These are phyloP conservation scores for Engraulis encrasicolus DNA, from an alignment of 2,113 vertebrate species.

Conservation along the genomic window DNA sequence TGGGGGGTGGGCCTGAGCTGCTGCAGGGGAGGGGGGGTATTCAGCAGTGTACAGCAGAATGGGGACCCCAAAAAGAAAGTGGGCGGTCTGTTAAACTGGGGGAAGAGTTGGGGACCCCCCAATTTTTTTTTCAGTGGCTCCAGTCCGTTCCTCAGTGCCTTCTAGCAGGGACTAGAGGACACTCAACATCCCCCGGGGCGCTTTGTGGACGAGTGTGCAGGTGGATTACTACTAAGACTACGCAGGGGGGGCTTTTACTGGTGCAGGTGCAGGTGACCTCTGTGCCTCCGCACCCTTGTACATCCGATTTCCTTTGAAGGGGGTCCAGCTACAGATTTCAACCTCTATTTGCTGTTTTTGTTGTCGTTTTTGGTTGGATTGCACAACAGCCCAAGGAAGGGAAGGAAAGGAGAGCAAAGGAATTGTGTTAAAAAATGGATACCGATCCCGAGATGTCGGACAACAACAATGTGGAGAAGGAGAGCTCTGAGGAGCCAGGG, in stretches of 20 bases:
- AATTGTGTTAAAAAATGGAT: constrained; percentile 27
- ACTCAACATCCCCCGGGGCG: background rate
- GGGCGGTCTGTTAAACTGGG: constrained; percentile 55
- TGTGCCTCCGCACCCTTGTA: background rate
- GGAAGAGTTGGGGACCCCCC: constrained; percentile 64
- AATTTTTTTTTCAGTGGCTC: constrained; percentile 19
- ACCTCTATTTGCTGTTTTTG: too few relatives aligned
- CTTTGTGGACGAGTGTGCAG: background rate
- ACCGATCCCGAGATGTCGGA: constrained; percentile 61
- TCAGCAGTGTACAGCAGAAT: constrained; percentile 21
- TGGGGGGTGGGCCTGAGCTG: constrained; percentile 60
- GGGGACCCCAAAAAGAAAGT: constrained; percentile 37
- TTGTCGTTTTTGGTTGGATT: constrained; percentile 21
- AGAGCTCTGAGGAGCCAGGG: constrained; percentile 56
- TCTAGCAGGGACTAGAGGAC: constrained; percentile 1
- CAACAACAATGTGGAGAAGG: constrained; percentile 68
- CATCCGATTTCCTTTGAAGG: background rate
- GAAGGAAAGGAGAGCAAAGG: constrained; percentile 31
- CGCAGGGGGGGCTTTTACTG: constrained; percentile 9
- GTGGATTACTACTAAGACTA: constrained; percentile 1
- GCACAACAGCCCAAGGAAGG: constrained; percentile 27
- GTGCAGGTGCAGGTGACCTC: background rate
- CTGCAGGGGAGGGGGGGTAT: constrained; percentile 52
- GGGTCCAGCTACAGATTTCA: constrained; percentile 61
- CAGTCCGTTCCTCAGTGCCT: background rate